Conservation (phyloP, 2,797 vertebrate genomes). For the Micrastur ruficollis region DNA sequence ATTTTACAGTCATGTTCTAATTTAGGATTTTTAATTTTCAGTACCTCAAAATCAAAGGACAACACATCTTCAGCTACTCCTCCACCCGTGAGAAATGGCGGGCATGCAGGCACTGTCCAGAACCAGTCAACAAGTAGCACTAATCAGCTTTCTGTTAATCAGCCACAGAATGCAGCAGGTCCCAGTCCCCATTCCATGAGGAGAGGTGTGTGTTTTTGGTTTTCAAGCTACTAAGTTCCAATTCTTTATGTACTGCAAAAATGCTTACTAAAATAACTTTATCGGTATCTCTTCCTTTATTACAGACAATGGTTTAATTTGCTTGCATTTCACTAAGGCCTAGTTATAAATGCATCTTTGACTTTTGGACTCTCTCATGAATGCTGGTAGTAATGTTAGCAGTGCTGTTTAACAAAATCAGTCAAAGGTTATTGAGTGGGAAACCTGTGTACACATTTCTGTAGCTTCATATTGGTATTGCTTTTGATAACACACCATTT, state of each 20-base stretch:
- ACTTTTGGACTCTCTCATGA: not conserved
- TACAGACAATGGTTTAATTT: not conserved
- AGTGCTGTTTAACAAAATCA: not conserved
- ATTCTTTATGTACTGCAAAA: not conserved
- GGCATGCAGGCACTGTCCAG: slow-evolving; percentile 33
- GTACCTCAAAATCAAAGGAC: slow-evolving; percentile 84
- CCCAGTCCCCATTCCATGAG: slow-evolving; percentile 90
- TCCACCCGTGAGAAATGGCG: slow-evolving; percentile 81
- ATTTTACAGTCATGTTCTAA: not conserved
- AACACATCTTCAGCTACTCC: slow-evolving; percentile 63
- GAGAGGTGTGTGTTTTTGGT: slow-evolving; percentile 78
- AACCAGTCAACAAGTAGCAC: slow-evolving; percentile 25
- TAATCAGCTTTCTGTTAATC: slow-evolving; percentile 75
- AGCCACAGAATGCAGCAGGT: slow-evolving; percentile 78
- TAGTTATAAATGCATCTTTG: not conserved
- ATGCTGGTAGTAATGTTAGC: not conserved
- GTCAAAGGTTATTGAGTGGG: not conserved
- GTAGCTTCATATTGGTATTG: not conserved
- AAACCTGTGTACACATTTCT: not conserved
- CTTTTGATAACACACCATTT: not conserved
- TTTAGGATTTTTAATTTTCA: slow-evolving; percentile 29
- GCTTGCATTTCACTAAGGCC: not conserved
- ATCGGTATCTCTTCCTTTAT: not conserved
- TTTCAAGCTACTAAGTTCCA: not conserved
- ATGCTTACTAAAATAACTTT: not conserved